Base-by-base conservation (phyloP, 1,140 invertebrate genomes). In the Heliothis subflexa region DNA sequence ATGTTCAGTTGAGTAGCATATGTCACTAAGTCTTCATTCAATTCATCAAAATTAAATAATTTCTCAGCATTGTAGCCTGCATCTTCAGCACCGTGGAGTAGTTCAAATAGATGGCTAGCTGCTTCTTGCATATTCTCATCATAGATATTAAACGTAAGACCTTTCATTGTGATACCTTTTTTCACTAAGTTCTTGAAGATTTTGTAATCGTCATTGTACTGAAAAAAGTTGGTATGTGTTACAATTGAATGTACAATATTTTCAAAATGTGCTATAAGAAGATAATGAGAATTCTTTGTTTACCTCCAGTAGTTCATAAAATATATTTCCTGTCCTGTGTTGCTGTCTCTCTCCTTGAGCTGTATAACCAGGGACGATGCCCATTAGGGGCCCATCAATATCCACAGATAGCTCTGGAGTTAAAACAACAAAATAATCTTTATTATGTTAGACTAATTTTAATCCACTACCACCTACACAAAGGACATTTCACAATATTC, bases 131-230 rank as follows among this genome's bases (percentile, higher is more conserved):
- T 89, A 47, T 89, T 84, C 57, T 93, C 89, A 61, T 94, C 86
- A 50, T 92, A 94, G 54, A 94, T 87, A 50, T 86, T 94, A 78
- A 94, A 94, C n/a, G 87, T 91, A 25, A 90, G 78, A 1, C 85
- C 83, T 78, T 91, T 92, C 52, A 81, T 78, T 12, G 85, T 86
- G 52, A 83, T 80, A 50, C 91, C 91, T 61, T 88, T 88, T 81
- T 88, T 81, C 5, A 93, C 52, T 55, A 87, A 85, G 21, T 83
- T 68, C 50, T 78, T 83, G 25, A 93, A 85, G 25, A 77, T 80
- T 74, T 83, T 79, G 40, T 84, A 90, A 71, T 89, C 72, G 75
- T 87, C 81, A 83, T 87, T 89, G 16, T 87, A 81, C 90, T 93
- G 84, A 59, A 90, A 91, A 25, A 47, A 76, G 57, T 33, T 33